These are phyloP conservation scores for Malurus elegans DNA, from an alignment of 2,113 vertebrate genomes.

Conservation along the genomic window DNA sequence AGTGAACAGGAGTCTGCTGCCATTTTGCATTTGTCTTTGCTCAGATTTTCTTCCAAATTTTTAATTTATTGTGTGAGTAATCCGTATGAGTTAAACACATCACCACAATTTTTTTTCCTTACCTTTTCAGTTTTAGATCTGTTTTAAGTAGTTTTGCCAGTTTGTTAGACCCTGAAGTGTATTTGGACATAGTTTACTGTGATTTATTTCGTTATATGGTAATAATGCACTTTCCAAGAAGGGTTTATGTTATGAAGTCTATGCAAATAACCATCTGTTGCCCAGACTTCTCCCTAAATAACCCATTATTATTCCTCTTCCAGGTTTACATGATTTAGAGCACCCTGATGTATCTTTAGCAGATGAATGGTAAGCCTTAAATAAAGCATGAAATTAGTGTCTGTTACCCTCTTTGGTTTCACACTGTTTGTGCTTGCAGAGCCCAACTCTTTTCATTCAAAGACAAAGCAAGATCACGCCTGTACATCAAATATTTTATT, in stretches of 20 bases:
- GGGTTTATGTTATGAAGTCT: constrained; percentile 4
- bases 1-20: not conserved
- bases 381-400: not conserved
- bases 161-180: not conserved
- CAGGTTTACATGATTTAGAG: constrained; percentile 97
- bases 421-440: not conserved
- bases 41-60: not conserved
- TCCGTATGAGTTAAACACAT: not conserved
- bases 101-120: not conserved
- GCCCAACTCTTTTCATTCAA: not conserved
- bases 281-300: not conserved
- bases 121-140: not conserved
- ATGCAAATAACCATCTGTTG: constrained; percentile 46
- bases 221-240: constrained; percentile 26
- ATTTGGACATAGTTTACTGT: not conserved
- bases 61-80: not conserved
- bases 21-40: not conserved
- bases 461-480: not conserved
- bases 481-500: not conserved
- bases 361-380: constrained; percentile 89
- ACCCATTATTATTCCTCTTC: constrained; percentile 60
- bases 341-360: constrained; percentile 96
- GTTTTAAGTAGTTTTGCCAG: not conserved
- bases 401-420: constrained; percentile 11
- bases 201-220: constrained; percentile 26